phyloP scores from a whole-genome alignment of 2,888 invertebrate species.

The Flexamia atlantica region DNA sequence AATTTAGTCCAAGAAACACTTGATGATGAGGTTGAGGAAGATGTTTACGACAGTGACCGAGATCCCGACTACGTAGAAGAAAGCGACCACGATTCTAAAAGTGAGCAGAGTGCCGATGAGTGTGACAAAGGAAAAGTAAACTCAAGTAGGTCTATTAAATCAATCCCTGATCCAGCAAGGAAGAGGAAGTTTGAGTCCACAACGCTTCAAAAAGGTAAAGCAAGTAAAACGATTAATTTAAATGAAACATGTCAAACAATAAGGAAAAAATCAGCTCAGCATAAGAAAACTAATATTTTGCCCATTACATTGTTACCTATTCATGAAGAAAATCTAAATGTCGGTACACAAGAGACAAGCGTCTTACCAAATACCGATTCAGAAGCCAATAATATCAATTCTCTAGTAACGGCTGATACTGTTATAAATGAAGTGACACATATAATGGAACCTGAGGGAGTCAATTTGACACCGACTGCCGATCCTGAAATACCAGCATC shows the following conservation, averaged over 20 bases:
- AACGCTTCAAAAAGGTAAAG: slow-evolving; percentile 45
- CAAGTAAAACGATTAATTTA: slow-evolving; percentile 47
- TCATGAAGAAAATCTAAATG: slow-evolving; percentile 32
- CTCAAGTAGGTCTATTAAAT: background rate
- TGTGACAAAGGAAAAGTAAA: background rate
- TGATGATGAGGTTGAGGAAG: background rate
- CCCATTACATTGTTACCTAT: slow-evolving; percentile 23
- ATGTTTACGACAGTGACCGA: slow-evolving; percentile 41
- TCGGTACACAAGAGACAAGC: slow-evolving; percentile 41
- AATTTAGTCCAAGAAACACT: slow-evolving; percentile 12
- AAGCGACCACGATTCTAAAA: slow-evolving; percentile 48
- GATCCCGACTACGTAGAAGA: slow-evolving; percentile 45
- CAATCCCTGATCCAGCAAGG: background rate
- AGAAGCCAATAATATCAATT: slow-evolving; percentile 25
- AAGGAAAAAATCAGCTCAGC: slow-evolving; percentile 36
- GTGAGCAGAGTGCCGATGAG: slow-evolving; percentile 41
- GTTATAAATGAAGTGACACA: slow-evolving; percentile 59
- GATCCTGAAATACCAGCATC: slow-evolving; percentile 34
- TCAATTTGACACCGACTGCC: slow-evolving; percentile 33
- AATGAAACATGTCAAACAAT: slow-evolving; percentile 47
- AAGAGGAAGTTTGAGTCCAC: slow-evolving; percentile 47
- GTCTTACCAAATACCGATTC: slow-evolving; percentile 41
- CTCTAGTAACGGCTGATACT: background rate
- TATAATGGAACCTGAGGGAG: slow-evolving; percentile 13
- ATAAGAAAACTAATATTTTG: slow-evolving; percentile 41